Base-by-base conservation (phyloP, 2,113 vertebrate species). In the Myxocyprinus asiaticus region DNA sequence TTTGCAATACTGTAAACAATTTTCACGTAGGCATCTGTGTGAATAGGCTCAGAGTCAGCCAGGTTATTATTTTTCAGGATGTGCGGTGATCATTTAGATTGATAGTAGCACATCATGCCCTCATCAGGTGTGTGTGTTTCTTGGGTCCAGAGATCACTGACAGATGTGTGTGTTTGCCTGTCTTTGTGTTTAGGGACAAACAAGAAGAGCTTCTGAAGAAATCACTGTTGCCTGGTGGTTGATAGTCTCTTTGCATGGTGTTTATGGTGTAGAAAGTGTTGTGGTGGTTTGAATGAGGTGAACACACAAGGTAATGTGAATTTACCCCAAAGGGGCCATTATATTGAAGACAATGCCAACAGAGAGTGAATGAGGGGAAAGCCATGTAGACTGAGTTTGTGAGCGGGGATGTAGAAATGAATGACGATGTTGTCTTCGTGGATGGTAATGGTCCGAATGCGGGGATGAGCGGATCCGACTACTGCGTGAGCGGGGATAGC, bases 261-360 rank as follows among this genome's bases (percentile, higher is more conserved):
- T 77, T 51, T 48, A 15, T 78, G 64, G 66, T 80, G 59, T 71
- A 17, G 74, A 84, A 86, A 84, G 43, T 8, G 67, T 67, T 33
- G 22, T 33, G 22, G 22, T 33, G 22, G 22, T 33, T 33, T 33
- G 22, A 33, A 33, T 33, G 22, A 33, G 22, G 22, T 33, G 22
- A 33, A 33, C 22, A 33, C 22, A 33, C 22, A 33, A 33, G 22
- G 22, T 33, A 33, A 33, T 33, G 22, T 33, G 1, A 33, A 33
- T 33, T 33, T 33, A 33, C 22, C 22, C 22, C 22, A 33, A 33
- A 33, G 1, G 22, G 22, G 22, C 22, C 22, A 1, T 33, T 33
- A 33, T 33, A 33, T 33, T 33, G 22, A 33, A 33, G 22, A 33
- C 22, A 33, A 33, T 33, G 22, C 22, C 22, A 33, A 33, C 22